Evolutionary conservation across 2,113 vertebrate species (phyloP), one percentile per base, ranked within the genome.

Genomic region (Oryzias celebensis): DNA sequence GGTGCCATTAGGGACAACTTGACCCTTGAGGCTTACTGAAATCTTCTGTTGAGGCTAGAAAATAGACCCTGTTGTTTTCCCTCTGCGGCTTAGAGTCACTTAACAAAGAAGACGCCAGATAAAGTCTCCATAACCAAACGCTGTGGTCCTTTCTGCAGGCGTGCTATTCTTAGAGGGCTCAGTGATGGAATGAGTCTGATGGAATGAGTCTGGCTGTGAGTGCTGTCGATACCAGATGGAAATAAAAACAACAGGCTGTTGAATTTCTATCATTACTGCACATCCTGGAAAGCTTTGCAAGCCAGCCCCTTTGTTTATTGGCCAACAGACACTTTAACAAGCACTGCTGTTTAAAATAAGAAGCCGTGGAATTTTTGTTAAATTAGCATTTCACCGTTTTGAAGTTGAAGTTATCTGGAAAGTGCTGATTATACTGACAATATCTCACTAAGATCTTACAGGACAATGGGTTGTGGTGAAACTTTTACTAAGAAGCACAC

Each of bases 101-200:
- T 22, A 58, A 64, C 59, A 47, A 70, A 72, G 62, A 49, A 53
- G n/a, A 74, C 16, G 41, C 62, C 59, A 71, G 61, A 58, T 66
- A 59, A 28, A 42, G 50, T 61, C 56, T 65, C 73, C 50, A 80
- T 36, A 63, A 75, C 55, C 60, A 64, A 77, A 50, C 3, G 22
- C 31, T 14, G 49, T 8, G 52, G 65, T 47, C 71, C 68, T 26
- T 45, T 26, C 46, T 50, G 43, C 47, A 44, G 60, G 47, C 36
- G 4, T 48, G 18, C 52, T 82, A 87, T 87, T 88, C 62, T 82
- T 45, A 84, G 82, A 68, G 65, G 72, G 64, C 55, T 84, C 51
- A 18, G 55, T 24, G 52, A 14, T 80, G 72, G 71, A 81, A 78
- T 64, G 62, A 58, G 41, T 61, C 55, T 70, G 60, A 12, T 80